Percentiles rank a stretch among this genome's conserved stretches.
phyloP scores from a whole-genome alignment of 2,888 invertebrate species.

The Ecdyonurus torrentis region DNA sequence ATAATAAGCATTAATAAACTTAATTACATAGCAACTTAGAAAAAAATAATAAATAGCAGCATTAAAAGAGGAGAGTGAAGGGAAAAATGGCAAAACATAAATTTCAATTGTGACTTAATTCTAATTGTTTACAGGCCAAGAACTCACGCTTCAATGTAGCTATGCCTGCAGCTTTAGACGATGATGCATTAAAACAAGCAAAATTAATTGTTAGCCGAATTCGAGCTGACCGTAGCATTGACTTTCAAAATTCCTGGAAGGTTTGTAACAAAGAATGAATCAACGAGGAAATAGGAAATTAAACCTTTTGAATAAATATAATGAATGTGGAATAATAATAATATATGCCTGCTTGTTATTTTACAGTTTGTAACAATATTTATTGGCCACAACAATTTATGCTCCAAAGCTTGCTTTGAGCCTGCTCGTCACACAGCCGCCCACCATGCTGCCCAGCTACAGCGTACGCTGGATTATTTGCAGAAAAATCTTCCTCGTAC shows the following conservation, averaged over 20 bases:
- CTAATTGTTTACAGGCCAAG: neutral
- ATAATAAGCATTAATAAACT: too few species aligned
- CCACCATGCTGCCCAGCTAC: slow-evolving; percentile 33
- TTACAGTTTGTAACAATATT: slow-evolving; percentile 45
- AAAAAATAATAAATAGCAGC: too few species aligned
- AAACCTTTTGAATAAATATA: too few species aligned
- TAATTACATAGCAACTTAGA: too few species aligned
- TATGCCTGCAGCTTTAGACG: slow-evolving; percentile 53
- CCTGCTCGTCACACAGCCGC: slow-evolving; percentile 27
- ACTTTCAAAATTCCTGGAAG: slow-evolving; percentile 50
- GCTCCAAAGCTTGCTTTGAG: slow-evolving; percentile 50
- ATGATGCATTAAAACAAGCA: slow-evolving; percentile 51
- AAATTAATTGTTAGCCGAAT: slow-evolving; percentile 49
- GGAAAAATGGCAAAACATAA: too few species aligned
- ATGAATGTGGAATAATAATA: too few species aligned
- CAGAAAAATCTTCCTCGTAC: slow-evolving; percentile 40
- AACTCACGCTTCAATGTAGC: slow-evolving; percentile 46
- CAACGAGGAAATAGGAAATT: too few species aligned
- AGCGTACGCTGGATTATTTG: slow-evolving; percentile 31
- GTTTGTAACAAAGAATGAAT: too few species aligned
- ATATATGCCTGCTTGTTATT: neutral
- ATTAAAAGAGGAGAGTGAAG: too few species aligned
- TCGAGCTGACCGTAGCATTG: slow-evolving; percentile 37
- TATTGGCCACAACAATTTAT: slow-evolving; percentile 59
- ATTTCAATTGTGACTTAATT: too few species aligned